Evolutionary conservation across 92 coral and sea anemone genomes (phyloP), one percentile per base, ranked within the genome.

Genomic region (Bergia sp.): DNA sequence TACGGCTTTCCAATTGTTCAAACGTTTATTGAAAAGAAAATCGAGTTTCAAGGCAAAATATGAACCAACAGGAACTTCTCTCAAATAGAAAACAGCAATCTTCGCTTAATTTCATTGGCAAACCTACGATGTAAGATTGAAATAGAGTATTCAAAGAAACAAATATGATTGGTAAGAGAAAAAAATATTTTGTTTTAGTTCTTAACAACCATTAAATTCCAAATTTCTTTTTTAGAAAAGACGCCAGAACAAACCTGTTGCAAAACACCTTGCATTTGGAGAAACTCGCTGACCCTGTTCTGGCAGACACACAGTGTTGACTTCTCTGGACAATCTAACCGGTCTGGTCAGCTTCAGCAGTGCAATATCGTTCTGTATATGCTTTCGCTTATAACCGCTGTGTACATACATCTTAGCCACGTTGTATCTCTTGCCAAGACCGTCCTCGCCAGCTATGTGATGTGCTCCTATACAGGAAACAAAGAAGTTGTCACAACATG

Each of bases 241-340:
- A 61, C 11, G 5, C 11, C 42, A 79, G 7, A 50, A 79, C 83
- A 23, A 47, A 79, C 83, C 83, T 79, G 83, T 79, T 7, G 83
- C 83, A 50, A 79, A 79, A 15, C 69, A 79, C 2, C 67, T 79
- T 16, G 83, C 83, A 11, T 53, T 79, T 11, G 83, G 83, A 9
- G 83, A 79, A 49, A 79, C 43, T 2, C 41, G 49, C 50, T 79
- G 83, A 49, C 83, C 83, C 42, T 79, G 83, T 79, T 79, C 69
- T 29, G 83, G 83, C 83, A 79, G 69, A 53, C 83, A 79, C 3
- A 79, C 83, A 5, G 66, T 50, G 69, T 79, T 79, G 15, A 79
- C 83, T 43, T 47, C 41, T 47, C 83, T 12, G 12, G 83, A 79
- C 40, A 79, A 44, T 79, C 5, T 79, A 4, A 79, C 83, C 12